Evolutionary conservation across 2,797 vertebrate species (phyloP), one percentile per base, ranked within the genome.

Genomic region (Rousettus madagascariensis): DNA sequence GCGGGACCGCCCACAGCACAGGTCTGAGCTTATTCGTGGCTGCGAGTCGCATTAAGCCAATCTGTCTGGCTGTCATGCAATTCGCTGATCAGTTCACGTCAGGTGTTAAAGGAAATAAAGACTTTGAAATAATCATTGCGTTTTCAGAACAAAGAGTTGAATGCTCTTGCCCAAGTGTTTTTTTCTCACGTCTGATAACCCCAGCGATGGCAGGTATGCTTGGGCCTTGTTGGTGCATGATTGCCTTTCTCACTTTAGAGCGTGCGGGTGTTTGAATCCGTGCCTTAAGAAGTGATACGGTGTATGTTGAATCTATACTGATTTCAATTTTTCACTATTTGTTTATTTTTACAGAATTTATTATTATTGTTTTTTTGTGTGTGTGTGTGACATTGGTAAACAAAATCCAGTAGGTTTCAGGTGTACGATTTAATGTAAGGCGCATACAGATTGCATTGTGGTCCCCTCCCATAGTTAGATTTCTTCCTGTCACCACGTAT

Each of bases 91-190:
- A 87, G 87, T 53, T 69, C 75, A 79, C 79, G 63, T 16, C 20
- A 36, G 36, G n/a, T 75, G 26, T 71, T 57, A 86, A 79, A 75
- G 90, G 79, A 86, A 83, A 82, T 72, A 90, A 75, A 87, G 84
- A 46, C 36, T 93, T 43, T 26, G 68, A 59, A 77, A 55, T 84
- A 63, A 41, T 66, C 30, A 49, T 91, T 36, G 17, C 17, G 0
- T 51, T 79, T 22, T 92, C 57, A 26, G 68, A 41, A 83, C 90
- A 92, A 57, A 94, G 72, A 66, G 49, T 46, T 38, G 51, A 74
- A 17, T 24, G 30, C 6, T 65, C 49, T 63, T 36, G n/a, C 26
- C 24, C 20, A 24, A 8, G 63, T 6, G 19, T n/a, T 88, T 33
- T 61, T 43, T 55, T 87, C 22, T 19, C 28, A 30, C 74, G 41